A percentile compares a stretch with the other conserved stretches of the same genome.
These are phyloP conservation scores for Ranitomeya variabilis DNA, from an alignment of 2,113 vertebrate species.

Conservation along the genomic window DNA sequence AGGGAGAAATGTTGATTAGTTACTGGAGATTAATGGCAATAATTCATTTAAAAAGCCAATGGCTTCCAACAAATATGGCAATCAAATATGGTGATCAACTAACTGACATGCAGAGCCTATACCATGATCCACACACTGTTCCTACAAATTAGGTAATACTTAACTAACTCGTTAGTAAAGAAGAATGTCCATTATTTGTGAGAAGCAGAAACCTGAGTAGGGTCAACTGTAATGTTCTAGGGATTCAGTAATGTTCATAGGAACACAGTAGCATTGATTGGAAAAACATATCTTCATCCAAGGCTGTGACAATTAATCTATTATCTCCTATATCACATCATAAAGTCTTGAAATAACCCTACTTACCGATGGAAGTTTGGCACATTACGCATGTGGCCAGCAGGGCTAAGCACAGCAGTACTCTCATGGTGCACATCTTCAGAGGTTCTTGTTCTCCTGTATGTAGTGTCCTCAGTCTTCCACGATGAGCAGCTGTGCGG, in stretches of 20 bases:
- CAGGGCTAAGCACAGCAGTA: slow-evolving; percentile 18
- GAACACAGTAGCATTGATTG: neutral
- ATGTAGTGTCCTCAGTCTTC: neutral
- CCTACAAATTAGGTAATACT: neutral
- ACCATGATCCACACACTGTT: neutral
- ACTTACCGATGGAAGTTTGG: slow-evolving; percentile 28
- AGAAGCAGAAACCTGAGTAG: neutral
- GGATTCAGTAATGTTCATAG: neutral
- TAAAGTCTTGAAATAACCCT: neutral
- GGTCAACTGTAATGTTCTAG: neutral
- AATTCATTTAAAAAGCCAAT: neutral
- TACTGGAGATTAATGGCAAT: neutral
- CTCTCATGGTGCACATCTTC: slow-evolving; percentile 37
- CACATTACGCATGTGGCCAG: slow-evolving; percentile 14
- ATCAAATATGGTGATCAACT: neutral
- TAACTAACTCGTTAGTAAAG: neutral
- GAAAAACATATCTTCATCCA: neutral
- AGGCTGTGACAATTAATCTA: no score
- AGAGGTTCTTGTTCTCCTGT: neutral
- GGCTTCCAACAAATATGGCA: neutral
- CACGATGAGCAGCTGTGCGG: slow-evolving; percentile 1
- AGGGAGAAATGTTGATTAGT: neutral
- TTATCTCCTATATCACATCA: neutral
- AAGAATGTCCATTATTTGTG: neutral
- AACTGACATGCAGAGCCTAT: neutral